Evolutionary conservation across 2,888 invertebrate species (phyloP), one percentile per base, ranked within the genome.

Genomic region (Drosophila maculinotata): DNA sequence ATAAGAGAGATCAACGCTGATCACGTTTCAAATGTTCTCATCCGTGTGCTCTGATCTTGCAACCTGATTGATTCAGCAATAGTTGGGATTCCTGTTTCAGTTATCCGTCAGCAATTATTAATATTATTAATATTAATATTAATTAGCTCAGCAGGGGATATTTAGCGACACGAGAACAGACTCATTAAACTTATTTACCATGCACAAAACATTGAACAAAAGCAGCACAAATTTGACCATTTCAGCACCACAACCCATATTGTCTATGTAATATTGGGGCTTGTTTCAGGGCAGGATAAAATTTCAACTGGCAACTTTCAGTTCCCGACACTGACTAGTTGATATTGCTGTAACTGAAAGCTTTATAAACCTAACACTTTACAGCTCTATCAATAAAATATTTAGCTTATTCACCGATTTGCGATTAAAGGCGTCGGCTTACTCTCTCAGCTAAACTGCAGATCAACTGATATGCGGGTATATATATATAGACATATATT

Each of bases 171-270:
- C n/a, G n/a, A n/a, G n/a, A n/a, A n/a, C n/a, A 33, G 4, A 9
- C 3, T 17, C 14, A 8, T 15, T 35, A 0, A 35, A 14, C 1
- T 12, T 42, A 53, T 20, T 63, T 69, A 70, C 69, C 69, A 69
- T 12, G 33, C 54, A 41, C 10, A 58, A 15, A 7, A 33, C 1
- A 31, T 58, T 64, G 12, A 70, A 64, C 9, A 47, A 4, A 8
- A 51, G 9, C 3, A 69, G 15, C 6, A 54, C 1, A 39, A 54
- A 48, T 47, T 64, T 70, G 3, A 51, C 31, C 3, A 69, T 0
- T 58, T 64, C 53, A 10, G 25, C 6, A 12, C 58, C 26, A 12
- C 53, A 64, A 7, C 38, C 39, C 70, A 70, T 70, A 0, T 23
- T 54, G 1, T 4, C 8, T 23, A 17, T 38, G 5, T 28, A 26